Evolutionary conservation across 2,113 vertebrate genomes (phyloP).

Genomic region (Lasiurus cinereus): DNA sequence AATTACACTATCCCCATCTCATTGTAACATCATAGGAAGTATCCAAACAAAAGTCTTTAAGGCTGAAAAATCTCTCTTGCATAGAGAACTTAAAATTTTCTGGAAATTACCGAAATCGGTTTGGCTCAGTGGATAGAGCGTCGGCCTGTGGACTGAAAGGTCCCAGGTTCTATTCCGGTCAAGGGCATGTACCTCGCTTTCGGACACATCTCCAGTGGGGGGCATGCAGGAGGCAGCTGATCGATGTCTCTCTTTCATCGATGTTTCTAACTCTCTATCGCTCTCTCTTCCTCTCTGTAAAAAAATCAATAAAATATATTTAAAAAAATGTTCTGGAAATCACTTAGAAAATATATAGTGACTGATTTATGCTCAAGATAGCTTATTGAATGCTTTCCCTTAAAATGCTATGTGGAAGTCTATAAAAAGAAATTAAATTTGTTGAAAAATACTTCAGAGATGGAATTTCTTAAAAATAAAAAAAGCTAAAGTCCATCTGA

Average conservation of each 20-base stretch:
- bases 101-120: no score
- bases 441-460: slow-evolving; percentile 20
- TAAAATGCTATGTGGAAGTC: background rate
- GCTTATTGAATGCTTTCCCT: background rate
- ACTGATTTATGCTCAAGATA: background rate
- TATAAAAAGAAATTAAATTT: slow-evolving; percentile 45
- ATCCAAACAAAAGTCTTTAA: background rate
- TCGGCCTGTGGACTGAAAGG: no score
- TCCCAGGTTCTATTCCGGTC: no score
- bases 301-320: no score
- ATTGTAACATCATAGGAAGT: background rate
- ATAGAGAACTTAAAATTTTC: background rate
- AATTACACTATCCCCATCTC: background rate
- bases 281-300: no score
- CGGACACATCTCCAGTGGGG: no score
- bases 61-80: background rate
- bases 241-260: no score
- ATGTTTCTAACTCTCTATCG: no score
- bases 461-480: background rate
- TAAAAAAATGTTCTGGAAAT: background rate
- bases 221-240: no score
- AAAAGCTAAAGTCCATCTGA: background rate
- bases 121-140: no score
- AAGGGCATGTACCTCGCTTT: no score
- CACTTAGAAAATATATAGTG: background rate